These are phyloP conservation scores for Drosophila flavopinicola DNA, from an alignment of 2,888 invertebrate genomes.

Conservation along the genomic window DNA sequence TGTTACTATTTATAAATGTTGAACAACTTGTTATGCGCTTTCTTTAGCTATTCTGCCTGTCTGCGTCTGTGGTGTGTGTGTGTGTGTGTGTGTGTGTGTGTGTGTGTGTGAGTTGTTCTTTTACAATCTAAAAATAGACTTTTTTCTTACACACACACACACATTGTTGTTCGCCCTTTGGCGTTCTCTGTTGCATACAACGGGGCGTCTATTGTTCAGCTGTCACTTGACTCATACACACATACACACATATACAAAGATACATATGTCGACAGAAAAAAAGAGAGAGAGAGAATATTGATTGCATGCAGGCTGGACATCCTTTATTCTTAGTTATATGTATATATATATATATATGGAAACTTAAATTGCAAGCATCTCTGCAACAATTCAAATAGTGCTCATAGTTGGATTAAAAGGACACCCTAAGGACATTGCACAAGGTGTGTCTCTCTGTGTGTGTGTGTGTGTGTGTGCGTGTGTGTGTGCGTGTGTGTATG, in stretches of 20 bases:
- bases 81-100: not conserved
- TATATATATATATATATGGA: constrained; percentile 6
- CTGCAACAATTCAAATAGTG: constrained; percentile 26
- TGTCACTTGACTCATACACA: constrained; percentile 3
- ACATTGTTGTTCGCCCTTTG: constrained; percentile 43
- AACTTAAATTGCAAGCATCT: constrained; percentile 17
- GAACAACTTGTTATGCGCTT: constrained; percentile 13
- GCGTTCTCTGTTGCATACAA: constrained; percentile 58
- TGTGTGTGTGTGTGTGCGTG: not conserved
- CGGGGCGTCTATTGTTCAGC: constrained; percentile 34
- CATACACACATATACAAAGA: not conserved
- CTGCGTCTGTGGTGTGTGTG: not conserved
- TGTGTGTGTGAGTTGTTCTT: constrained; percentile 15
- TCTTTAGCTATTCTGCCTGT: constrained; percentile 17
- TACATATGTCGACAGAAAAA: not conserved
- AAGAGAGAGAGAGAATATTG: constrained; percentile 39
- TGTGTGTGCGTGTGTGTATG: not conserved
- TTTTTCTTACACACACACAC: constrained; percentile 24
- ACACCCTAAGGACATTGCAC: constrained; percentile 8
- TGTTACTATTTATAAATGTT: constrained; percentile 60
- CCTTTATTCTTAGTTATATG: constrained; percentile 20
- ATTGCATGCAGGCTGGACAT: constrained; percentile 41
- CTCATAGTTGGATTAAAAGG: not conserved
- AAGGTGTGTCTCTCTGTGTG: not conserved
- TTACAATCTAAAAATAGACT: constrained; percentile 58